Evolutionary conservation across 2,797 vertebrate species (phyloP), one percentile per base, ranked within the genome.

Genomic region (Acrocephalus scirpaceus): DNA sequence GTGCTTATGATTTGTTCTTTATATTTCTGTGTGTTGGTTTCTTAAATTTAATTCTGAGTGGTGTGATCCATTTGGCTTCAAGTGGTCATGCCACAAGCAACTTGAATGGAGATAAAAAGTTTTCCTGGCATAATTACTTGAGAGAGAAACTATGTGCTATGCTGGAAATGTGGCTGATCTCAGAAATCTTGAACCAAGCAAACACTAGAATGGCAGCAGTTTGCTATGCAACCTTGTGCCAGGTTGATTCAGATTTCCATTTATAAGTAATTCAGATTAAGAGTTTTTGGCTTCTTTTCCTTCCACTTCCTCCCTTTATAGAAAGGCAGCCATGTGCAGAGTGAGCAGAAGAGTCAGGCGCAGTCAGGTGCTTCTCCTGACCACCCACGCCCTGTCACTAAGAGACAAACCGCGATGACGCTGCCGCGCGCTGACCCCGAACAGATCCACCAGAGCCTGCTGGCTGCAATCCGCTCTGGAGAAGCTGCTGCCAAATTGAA

Each of bases 401-500:
- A 92, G 94, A 98, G 93, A 95, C 97, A 97, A 86, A 93, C 93
- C 18, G 71, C 78, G 84, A 90, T 97, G 94, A 94, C 92, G 60
- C 97, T 98, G 71, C 97, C 96, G 90, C 97, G 91, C 86, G 96
- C 96, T 96, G 97, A 98, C 96, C 98, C 98, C 62, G 98, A 98
- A 97, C 96, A 97, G 93, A 97, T 98, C 97, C 98, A 97, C 93
- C 95, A 98, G 96, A 98, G 97, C 92, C 73, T 98, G 94, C 96
- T 98, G 97, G 97, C 97, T 93, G 98, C 98, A 67, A 98, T 98
- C 86, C 98, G 96, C 86, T 98, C 98, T 47, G 98, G 98, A 95
- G 97, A 98, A 86, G 98, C 98, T 85, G 98, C 98, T 92, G 98
- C 98, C 97, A 98, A 95, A 94, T 90, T 98, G 96, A 98, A 98